A percentile compares a stretch with the other conserved stretches of the same genome.
These are phyloP conservation scores for Gasterosteus nipponicus DNA, from an alignment of 2,113 vertebrate species.

Conservation along the genomic window DNA sequence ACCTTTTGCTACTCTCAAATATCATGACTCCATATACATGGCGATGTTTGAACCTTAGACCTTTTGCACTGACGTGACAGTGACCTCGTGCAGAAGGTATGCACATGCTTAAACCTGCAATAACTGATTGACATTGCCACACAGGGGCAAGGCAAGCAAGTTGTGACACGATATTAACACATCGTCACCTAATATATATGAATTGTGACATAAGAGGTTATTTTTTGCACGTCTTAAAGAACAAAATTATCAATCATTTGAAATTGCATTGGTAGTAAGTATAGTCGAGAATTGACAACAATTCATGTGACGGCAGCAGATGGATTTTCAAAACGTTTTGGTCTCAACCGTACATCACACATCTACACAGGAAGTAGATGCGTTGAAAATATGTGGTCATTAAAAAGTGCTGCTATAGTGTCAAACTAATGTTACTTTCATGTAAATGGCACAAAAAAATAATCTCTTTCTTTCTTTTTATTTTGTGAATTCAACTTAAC, in stretches of 20 bases:
- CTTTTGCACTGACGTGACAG: not conserved
- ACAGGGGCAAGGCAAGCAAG: not conserved
- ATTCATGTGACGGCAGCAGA: not conserved
- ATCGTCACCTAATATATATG: not conserved
- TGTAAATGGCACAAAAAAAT: not conserved
- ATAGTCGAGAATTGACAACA: not conserved
- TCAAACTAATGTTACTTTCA: slow-evolving; percentile 1
- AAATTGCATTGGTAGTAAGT: not conserved
- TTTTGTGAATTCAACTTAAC: slow-evolving; percentile 14
- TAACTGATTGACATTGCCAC: not conserved
- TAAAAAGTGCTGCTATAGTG: slow-evolving; percentile 20
- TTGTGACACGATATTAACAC: slow-evolving; percentile 5
- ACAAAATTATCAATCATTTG: not conserved
- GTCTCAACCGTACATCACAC: not conserved
- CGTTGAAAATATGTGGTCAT: slow-evolving; percentile 23
- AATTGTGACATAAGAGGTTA: not conserved
- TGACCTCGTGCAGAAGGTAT: not conserved
- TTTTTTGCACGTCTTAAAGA: not conserved
- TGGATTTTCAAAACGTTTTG: slow-evolving; percentile 5
- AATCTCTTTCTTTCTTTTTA: not conserved
- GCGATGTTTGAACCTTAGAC: not conserved
- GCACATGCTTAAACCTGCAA: not conserved
- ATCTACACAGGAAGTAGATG: not conserved
- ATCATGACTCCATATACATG: not conserved
- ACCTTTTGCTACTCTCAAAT: not conserved